Evolutionary conservation across 2,797 vertebrate genomes (phyloP), one percentile per base, ranked within the genome.

Genomic region (Enteromius fasciolatus): DNA sequence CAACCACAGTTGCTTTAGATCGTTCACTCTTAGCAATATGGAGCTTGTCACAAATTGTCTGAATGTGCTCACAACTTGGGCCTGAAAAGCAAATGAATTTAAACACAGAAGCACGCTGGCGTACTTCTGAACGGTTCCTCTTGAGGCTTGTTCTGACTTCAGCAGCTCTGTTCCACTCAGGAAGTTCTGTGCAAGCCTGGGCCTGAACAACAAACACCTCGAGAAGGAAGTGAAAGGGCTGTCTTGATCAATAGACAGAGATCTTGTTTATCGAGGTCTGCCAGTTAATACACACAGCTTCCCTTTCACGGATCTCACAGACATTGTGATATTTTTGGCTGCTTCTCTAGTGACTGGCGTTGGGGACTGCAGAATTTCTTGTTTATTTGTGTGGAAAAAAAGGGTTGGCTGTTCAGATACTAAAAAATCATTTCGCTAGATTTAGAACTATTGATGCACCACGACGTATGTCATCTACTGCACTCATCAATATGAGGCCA

Each of bases 191-290:
- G 20, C 28, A 63, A 63, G 52, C 41, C 66, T 41, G 28, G 25
- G 50, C 39, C 39, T 31, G 59, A 50, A 41, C 31, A 36, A 66
- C 41, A 36, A 84, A 68, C 5, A 17, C 18, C 46, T 41, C n/a
- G 7, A n/a, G 15, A 48, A 66, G 80, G 86, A 87, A 85, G 76
- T 87, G 72, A 80, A 72, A 78, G 18, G 36, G 28, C 54, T 18
- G 33, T 39, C 33, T 79, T 70, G 14, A 85, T 87, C 80, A 77
- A 85, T 83, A 66, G 33, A 86, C 83, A 84, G 33, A 79, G 79
- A 48, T 68, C 79, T 67, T 64, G 52, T 82, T 84, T 84, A 80
- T 86, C 54, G 9, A 82, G 36, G 50, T 12, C 79, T 79, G 63
- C 76, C 75, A 70, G 85, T 73, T 61, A 79, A 82, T 20, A 41